These are phyloP conservation scores for Protobothrops mucrosquamatus DNA, from an alignment of 2,113 vertebrate species.

Conservation along the genomic window DNA sequence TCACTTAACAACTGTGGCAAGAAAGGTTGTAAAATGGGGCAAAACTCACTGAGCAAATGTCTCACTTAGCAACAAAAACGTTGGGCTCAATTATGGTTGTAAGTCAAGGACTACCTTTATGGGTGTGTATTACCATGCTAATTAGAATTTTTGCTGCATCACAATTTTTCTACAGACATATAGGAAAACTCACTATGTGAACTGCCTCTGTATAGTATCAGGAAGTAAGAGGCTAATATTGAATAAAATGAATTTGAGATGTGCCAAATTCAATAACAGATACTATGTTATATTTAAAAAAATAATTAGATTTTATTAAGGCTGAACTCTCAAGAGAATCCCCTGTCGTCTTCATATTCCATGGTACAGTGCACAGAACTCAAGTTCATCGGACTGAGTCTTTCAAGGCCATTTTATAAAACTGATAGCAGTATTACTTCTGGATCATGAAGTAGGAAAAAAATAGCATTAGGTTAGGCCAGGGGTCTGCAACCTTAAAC, in stretches of 20 bases:
- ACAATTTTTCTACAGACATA: not conserved
- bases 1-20: not conserved
- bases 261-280: not conserved
- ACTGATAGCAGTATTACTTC: not conserved
- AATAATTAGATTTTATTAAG: not conserved
- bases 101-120: not conserved
- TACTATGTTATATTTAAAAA: not conserved
- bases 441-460: not conserved
- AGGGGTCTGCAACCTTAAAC: too few species aligned
- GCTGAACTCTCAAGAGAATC: not conserved
- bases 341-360: not conserved
- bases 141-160: not conserved
- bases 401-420: not conserved
- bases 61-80: not conserved
- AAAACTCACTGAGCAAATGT: not conserved
- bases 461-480: not conserved
- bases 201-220: not conserved
- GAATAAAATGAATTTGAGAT: not conserved
- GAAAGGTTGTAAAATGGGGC: not conserved
- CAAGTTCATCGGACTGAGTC: not conserved
- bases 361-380: not conserved
- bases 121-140: not conserved
- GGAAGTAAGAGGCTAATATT: not conserved
- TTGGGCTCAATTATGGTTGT: not conserved
- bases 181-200: not conserved